Percentiles rank a stretch among this genome's conserved stretches.
Evolutionary conservation across 2,797 vertebrate species (phyloP).

Genomic region (Galaxias olidus): DNA sequence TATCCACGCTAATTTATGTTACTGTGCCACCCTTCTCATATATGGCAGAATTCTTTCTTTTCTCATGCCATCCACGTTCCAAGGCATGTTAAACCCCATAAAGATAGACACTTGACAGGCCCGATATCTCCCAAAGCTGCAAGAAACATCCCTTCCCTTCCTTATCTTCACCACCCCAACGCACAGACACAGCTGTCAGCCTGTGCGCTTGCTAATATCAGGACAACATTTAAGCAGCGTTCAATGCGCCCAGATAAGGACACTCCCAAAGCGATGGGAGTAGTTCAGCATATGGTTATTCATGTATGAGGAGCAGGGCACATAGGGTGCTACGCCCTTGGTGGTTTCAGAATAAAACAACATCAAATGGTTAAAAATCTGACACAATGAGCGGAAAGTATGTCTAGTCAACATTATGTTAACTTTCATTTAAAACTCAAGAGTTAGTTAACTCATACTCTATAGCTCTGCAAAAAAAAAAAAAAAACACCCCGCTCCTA

Average conservation of each 20-base stretch:
- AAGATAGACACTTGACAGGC: slow-evolving; percentile 46
- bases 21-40: background rate
- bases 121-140: slow-evolving; percentile 35
- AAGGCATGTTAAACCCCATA: slow-evolving; percentile 22
- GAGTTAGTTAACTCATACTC: no score
- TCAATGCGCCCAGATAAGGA: slow-evolving; percentile 38
- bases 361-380: background rate
- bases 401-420: background rate
- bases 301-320: no score
- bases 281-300: slow-evolving; percentile 1
- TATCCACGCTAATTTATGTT: no score
- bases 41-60: background rate
- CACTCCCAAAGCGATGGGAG: slow-evolving; percentile 5
- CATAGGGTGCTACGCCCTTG: background rate
- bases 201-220: slow-evolving; percentile 30
- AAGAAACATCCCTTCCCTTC: slow-evolving; percentile 34
- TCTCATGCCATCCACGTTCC: slow-evolving; percentile 25
- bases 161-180: slow-evolving; percentile 37
- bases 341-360: background rate
- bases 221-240: slow-evolving; percentile 50
- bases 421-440: no score
- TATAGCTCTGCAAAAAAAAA: no score
- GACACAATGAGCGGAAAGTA: background rate
- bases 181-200: slow-evolving; percentile 35
- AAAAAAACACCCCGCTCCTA: no score